Evolutionary conservation across 2,888 invertebrate species (phyloP).

Genomic region (Eremobia ochroleuca): DNA sequence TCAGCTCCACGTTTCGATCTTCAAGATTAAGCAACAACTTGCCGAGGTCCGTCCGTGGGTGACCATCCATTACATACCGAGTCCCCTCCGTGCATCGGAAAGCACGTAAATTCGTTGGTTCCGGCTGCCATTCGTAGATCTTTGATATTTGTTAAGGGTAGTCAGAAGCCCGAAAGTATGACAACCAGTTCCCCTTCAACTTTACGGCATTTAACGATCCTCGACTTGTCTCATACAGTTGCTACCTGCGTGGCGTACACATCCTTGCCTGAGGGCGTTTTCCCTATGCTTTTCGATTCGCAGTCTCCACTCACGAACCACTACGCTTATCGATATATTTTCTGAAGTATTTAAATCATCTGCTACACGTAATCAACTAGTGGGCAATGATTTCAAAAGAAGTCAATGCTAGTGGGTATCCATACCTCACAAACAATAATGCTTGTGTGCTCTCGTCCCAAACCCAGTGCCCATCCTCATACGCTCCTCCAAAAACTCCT

Average conservation of each 20-base stretch:
- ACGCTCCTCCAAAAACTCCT: constrained; percentile 80
- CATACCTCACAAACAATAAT: constrained; percentile 82
- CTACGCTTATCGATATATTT: not conserved
- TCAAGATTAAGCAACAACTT: not conserved
- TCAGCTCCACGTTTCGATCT: not conserved
- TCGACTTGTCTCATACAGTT: not conserved
- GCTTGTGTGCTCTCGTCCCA: constrained; percentile 84
- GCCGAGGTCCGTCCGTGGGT: not conserved
- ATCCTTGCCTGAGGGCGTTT: not conserved
- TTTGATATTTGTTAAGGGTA: not conserved
- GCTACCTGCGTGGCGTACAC: too few relatives aligned
- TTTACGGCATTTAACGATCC: not conserved
- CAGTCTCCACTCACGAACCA: not conserved
- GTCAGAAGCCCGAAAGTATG: not conserved
- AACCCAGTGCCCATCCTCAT: constrained; percentile 88
- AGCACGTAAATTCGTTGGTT: not conserved
- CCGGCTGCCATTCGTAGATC: not conserved
- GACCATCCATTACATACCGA: too few relatives aligned
- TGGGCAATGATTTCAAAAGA: too few relatives aligned
- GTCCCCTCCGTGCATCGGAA: not conserved
- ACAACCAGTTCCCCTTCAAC: not conserved
- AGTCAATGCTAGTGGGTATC: too few relatives aligned
- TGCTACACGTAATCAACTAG: not conserved
- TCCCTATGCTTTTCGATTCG: not conserved
- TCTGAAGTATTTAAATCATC: not conserved